These are phyloP conservation scores for Centropus bengalensis DNA, from an alignment of 2,113 vertebrate genomes.

Conservation along the genomic window DNA sequence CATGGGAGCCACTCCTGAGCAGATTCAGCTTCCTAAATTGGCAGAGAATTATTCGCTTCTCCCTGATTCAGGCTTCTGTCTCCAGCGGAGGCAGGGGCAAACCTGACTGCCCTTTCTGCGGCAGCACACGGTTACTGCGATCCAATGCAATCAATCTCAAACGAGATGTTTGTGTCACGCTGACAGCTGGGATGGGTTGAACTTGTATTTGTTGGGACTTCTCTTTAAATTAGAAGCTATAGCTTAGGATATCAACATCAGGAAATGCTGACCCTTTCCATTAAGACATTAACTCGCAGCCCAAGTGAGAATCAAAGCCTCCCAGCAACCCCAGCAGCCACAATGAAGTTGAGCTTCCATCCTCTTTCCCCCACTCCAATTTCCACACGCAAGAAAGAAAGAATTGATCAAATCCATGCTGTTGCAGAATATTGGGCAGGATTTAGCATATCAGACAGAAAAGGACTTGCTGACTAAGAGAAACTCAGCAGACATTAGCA, in stretches of 20 bases:
- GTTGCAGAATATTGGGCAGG: neutral
- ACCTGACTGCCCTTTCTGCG: neutral
- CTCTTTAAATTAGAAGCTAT: neutral
- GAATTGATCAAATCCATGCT: neutral
- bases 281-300: neutral
- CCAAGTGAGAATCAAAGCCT: neutral
- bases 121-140: rapidly evolving
- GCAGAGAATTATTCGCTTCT: neutral
- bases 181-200: neutral
- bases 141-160: rapidly evolving
- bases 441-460: neutral
- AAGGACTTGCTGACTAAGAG: conserved; percentile 22
- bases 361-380: neutral
- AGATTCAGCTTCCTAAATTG: neutral
- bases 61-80: neutral
- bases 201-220: neutral
- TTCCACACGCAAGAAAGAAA: neutral
- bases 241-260: rapidly evolving
- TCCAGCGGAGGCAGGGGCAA: neutral
- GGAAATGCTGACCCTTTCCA: neutral
- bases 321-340: neutral
- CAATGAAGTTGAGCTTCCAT: neutral
- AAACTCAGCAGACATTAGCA: neutral
- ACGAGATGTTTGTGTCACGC: rapidly evolving
- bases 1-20: neutral